Percentiles rank a stretch among this genome's conserved stretches.
Conservation (phyloP, 2,888 invertebrate genomes). For the Eristalis pertinax region DNA sequence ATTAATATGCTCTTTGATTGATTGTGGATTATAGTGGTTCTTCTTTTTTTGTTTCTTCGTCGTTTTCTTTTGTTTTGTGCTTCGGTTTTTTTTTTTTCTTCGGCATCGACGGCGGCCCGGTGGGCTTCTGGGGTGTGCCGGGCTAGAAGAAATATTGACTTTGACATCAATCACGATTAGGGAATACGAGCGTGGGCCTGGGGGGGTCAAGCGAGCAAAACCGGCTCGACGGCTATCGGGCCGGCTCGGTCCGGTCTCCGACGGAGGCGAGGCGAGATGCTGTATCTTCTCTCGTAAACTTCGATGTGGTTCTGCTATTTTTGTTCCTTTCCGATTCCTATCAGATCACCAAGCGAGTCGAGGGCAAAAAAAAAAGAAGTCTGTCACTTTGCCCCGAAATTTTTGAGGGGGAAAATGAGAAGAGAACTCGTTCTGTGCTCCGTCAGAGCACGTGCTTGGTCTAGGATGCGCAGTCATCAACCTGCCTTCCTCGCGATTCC, state of each 20-base stretch:
- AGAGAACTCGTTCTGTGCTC: no score
- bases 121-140: constrained; percentile 7
- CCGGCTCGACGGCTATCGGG: neutral
- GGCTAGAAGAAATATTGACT: constrained; percentile 4
- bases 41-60: constrained; percentile 13
- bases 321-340: neutral
- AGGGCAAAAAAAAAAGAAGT: neutral
- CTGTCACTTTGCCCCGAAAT: neutral
- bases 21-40: constrained; percentile 50
- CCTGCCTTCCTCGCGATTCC: neutral
- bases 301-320: neutral
- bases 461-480: neutral
- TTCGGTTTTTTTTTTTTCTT: neutral
- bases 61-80: constrained; percentile 13
- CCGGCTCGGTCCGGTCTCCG: no score
- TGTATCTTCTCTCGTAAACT: neutral
- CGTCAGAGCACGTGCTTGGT: neutral
- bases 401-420: neutral
- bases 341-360: neutral
- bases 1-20: constrained; percentile 57
- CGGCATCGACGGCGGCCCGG: neutral
- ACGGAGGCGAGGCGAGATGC: neutral
- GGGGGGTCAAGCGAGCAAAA: neutral
- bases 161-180: constrained; percentile 24
- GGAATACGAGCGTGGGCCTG: neutral